phyloP scores from a whole-genome alignment of 2,888 invertebrate genomes.

The Buathra laborator region DNA sequence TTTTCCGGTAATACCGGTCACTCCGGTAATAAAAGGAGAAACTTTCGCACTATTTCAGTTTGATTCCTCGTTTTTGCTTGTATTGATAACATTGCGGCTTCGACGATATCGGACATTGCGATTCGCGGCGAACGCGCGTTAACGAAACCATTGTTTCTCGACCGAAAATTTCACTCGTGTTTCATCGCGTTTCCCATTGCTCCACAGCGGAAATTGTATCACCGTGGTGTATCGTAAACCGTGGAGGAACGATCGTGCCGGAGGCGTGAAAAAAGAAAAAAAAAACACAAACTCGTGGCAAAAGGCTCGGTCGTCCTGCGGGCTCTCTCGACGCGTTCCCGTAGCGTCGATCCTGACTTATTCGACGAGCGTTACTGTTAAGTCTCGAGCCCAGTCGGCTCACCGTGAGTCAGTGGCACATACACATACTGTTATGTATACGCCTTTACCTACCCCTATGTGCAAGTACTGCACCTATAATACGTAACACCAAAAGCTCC shows the following conservation, averaged over 20 bases:
- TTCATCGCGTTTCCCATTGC: constrained; percentile 2
- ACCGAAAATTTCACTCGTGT: not conserved
- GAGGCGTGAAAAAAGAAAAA: constrained; percentile 23
- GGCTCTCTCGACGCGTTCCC: constrained; percentile 26
- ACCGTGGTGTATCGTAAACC: constrained; percentile 32
- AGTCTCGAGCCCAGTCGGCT: constrained; percentile 7
- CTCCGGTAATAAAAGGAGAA: no score
- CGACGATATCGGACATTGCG: not conserved
- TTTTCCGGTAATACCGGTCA: no score
- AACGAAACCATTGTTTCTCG: not conserved
- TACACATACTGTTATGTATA: constrained; percentile 12
- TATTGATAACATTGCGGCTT: no score
- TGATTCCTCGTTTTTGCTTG: no score
- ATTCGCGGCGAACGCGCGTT: not conserved
- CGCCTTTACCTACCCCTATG: not conserved
- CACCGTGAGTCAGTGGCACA: constrained; percentile 11
- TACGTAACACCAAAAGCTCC: constrained; percentile 47
- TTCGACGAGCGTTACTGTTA: constrained; percentile 40
- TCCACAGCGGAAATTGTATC: constrained; percentile 1
- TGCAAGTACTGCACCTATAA: constrained; percentile 41
- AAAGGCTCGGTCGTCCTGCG: constrained; percentile 15
- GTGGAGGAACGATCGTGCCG: constrained; percentile 14
- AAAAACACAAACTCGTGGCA: constrained; percentile 3
- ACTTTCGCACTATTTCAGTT: no score
- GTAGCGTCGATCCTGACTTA: constrained; percentile 59